Evolutionary conservation across 2,888 invertebrate species (phyloP).

Genomic region (Drosophila cognata): DNA sequence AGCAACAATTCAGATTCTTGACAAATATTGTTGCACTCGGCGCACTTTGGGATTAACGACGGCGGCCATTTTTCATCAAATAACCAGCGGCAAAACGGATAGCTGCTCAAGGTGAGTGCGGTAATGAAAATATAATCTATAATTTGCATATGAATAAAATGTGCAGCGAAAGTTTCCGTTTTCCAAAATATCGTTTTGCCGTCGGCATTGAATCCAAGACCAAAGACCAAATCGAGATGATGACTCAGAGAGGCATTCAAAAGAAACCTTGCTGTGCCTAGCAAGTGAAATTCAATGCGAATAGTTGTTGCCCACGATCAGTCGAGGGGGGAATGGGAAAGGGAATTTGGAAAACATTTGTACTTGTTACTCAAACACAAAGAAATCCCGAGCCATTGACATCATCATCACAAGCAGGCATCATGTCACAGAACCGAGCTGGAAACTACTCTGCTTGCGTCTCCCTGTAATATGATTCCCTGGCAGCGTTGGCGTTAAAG

Average conservation of each 20-base stretch:
- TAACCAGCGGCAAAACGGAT: slow-evolving; percentile 82
- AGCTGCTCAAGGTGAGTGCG: slow-evolving; percentile 74
- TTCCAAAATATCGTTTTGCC: slow-evolving; percentile 34
- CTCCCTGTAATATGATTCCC: slow-evolving; percentile 63
- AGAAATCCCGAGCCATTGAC: slow-evolving; percentile 54
- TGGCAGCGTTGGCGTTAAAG: slow-evolving; percentile 58
- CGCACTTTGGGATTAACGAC: slow-evolving; percentile 59
- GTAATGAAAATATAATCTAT: not conserved
- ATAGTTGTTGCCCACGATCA: slow-evolving; percentile 55
- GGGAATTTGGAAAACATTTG: slow-evolving; percentile 69
- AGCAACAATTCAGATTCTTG: slow-evolving; percentile 57
- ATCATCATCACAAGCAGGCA: slow-evolving; percentile 51
- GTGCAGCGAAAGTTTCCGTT: slow-evolving; percentile 7
- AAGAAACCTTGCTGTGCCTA: slow-evolving; percentile 13
- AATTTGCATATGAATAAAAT: slow-evolving; percentile 37
- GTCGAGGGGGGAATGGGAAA: slow-evolving; percentile 3
- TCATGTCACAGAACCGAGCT: slow-evolving; percentile 34
- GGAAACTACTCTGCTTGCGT: slow-evolving; percentile 4
- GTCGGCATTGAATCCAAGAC: slow-evolving; percentile 53
- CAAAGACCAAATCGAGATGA: slow-evolving; percentile 7
- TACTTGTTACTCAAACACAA: slow-evolving; percentile 41
- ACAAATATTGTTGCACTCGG: slow-evolving; percentile 36
- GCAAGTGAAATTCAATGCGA: slow-evolving; percentile 75
- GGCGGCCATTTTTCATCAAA: slow-evolving; percentile 65
- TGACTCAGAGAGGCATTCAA: slow-evolving; percentile 41